Conservation (phyloP, 2,888 invertebrate genomes). For the Vesta saturnalis region DNA sequence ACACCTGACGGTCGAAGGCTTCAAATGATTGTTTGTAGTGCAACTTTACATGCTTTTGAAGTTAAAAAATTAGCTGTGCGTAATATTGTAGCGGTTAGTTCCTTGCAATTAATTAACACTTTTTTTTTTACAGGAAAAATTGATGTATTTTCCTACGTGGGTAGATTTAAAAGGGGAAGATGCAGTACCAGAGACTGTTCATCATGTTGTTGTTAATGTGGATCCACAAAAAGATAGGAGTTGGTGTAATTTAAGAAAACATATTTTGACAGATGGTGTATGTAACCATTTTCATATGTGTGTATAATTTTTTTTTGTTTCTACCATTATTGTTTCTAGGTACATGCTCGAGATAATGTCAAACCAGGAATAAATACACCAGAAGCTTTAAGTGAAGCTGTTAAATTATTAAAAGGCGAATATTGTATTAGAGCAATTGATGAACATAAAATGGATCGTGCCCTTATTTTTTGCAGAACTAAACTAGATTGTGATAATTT, state of each 20-base stretch:
- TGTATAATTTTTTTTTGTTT: not conserved
- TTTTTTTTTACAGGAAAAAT: conserved; percentile 70
- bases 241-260: conserved; percentile 78
- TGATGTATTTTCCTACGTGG: conserved; percentile 99
- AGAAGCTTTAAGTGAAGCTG: conserved; percentile 94
- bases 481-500: conserved; percentile 98
- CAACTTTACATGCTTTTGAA: conserved; percentile 97
- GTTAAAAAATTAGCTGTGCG: conserved; percentile 97
- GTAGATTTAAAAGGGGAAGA: conserved; percentile 99
- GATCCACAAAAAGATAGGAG: conserved; percentile 84
- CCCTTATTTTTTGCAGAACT: conserved; percentile 97
- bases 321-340: conserved; percentile 28
- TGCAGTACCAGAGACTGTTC: conserved; percentile 98
- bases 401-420: conserved; percentile 96
- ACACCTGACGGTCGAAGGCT: conserved; percentile 90
- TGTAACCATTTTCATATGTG: too few relatives aligned
- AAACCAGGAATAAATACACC: conserved; percentile 80
- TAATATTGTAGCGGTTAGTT: too few relatives aligned
- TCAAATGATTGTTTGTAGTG: conserved; percentile 99
- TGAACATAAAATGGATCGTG: conserved; percentile 95
- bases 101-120: not conserved
- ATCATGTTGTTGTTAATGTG: conserved; percentile 92
- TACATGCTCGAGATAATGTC: conserved; percentile 86
- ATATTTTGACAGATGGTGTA: conserved; percentile 87
- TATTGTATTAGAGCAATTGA: conserved; percentile 92